Evolutionary conservation across 2,888 invertebrate species (phyloP).

Genomic region (Choreutis nemorana): DNA sequence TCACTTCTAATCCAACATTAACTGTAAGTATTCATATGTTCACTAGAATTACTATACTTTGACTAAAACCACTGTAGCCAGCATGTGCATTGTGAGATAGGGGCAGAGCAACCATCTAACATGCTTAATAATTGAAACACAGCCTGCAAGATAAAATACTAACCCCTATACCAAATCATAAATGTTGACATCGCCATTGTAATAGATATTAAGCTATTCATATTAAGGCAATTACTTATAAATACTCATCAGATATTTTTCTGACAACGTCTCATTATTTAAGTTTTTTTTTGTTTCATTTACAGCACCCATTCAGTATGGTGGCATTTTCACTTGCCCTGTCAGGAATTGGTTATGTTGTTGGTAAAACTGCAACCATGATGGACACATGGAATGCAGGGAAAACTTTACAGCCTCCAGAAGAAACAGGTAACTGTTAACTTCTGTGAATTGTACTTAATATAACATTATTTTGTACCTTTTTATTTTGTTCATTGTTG

Average conservation of each 20-base stretch:
- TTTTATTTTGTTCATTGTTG: neutral
- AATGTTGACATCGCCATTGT: no score
- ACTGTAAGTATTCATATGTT: slow-evolving; percentile 66
- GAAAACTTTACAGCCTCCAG: slow-evolving; percentile 49
- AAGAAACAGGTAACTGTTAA: slow-evolving; percentile 38
- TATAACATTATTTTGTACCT: neutral
- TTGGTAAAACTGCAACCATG: slow-evolving; percentile 63
- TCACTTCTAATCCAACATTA: slow-evolving; percentile 70
- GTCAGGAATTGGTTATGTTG: slow-evolving; percentile 71
- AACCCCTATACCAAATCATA: no score
- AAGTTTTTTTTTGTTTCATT: slow-evolving; percentile 17
- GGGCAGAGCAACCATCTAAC: no score
- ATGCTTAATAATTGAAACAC: no score
- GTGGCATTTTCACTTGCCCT: slow-evolving; percentile 72
- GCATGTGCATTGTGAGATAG: no score
- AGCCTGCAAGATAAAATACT: no score
- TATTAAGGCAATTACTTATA: no score
- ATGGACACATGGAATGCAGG: slow-evolving; percentile 46
- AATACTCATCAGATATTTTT: no score
- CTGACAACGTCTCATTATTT: no score
- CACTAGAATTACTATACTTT: no score
- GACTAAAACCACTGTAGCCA: no score
- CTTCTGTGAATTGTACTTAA: neutral
- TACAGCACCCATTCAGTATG: slow-evolving; percentile 78
- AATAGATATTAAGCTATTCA: no score